A percentile compares a stretch with the other conserved stretches of the same genome.
These are phyloP conservation scores for Sesamia inferens DNA, from an alignment of 2,888 invertebrate genomes.

Conservation along the genomic window DNA sequence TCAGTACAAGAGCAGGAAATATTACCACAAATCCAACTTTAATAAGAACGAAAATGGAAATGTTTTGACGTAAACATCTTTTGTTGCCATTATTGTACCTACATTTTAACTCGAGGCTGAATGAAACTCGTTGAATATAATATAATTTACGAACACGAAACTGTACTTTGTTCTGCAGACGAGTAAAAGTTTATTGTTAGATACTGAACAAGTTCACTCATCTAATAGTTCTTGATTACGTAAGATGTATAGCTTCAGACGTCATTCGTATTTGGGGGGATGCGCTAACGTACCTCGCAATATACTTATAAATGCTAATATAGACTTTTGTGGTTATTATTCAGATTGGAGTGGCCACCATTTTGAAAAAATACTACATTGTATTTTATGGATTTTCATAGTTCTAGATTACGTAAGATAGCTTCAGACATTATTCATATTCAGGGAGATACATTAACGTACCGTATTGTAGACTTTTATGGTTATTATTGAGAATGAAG, in stretches of 20 bases:
- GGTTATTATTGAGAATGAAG: not conserved
- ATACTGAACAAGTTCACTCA: constrained; percentile 47
- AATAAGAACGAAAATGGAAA: constrained; percentile 25
- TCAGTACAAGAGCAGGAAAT: not conserved
- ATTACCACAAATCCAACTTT: not conserved
- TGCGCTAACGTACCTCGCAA: not conserved
- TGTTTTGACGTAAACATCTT: constrained; percentile 21
- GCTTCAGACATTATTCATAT: constrained; percentile 54
- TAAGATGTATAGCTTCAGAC: constrained; percentile 49
- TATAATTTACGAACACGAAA: constrained; percentile 25
- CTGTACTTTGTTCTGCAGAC: constrained; percentile 25
- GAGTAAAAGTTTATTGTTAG: constrained; percentile 55
- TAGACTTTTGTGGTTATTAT: not conserved
- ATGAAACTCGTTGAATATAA: constrained; percentile 38
- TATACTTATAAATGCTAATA: no score
- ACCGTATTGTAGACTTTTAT: no score
- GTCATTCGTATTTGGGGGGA: constrained; percentile 52
- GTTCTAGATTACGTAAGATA: constrained; percentile 57
- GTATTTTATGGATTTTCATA: constrained; percentile 14
- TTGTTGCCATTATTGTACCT: constrained; percentile 21
- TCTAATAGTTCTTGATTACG: constrained; percentile 59
- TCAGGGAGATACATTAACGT: constrained; percentile 19
- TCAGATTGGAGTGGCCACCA: not conserved
- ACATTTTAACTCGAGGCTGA: constrained; percentile 28
- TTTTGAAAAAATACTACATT: no score